Percentiles rank a stretch among this genome's conserved stretches.
phyloP scores from a whole-genome alignment of 2,797 vertebrate genomes.

The Pteropus rufus region DNA sequence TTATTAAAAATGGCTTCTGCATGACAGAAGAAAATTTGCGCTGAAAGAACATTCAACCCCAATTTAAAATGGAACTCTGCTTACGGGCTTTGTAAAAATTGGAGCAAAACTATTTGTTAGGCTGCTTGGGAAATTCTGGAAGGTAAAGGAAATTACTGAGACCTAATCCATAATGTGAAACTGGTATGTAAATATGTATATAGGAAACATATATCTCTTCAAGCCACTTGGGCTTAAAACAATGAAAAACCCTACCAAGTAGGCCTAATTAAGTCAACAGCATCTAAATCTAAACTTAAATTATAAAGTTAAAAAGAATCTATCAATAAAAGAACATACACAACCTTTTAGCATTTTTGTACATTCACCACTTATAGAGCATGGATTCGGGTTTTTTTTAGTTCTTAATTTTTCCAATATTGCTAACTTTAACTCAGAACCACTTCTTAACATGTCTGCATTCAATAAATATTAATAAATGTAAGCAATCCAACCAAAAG shows the following conservation, averaged over 20 bases:
- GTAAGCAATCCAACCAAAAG: background rate
- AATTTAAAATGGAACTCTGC: background rate
- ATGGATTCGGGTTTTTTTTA: background rate
- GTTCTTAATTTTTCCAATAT: background rate
- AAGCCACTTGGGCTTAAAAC: background rate
- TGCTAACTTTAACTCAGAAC: background rate
- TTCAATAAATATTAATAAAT: background rate
- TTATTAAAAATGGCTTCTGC: background rate
- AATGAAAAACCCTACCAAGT: background rate
- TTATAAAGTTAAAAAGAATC: background rate
- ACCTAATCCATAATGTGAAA: background rate
- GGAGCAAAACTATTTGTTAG: background rate
- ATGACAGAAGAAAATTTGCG: background rate
- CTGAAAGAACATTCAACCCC: background rate
- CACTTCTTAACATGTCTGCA: background rate
- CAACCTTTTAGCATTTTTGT: background rate
- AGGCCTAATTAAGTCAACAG: background rate
- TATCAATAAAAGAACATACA: background rate
- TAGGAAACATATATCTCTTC: background rate
- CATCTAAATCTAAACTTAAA: background rate
- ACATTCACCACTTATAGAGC: background rate
- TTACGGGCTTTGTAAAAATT: background rate
- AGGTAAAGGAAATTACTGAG: background rate
- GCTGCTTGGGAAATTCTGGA: background rate
- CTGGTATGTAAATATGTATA: background rate